Base-by-base conservation (phyloP, 2,797 vertebrate species). In the Sylvilagus floridanus region DNA sequence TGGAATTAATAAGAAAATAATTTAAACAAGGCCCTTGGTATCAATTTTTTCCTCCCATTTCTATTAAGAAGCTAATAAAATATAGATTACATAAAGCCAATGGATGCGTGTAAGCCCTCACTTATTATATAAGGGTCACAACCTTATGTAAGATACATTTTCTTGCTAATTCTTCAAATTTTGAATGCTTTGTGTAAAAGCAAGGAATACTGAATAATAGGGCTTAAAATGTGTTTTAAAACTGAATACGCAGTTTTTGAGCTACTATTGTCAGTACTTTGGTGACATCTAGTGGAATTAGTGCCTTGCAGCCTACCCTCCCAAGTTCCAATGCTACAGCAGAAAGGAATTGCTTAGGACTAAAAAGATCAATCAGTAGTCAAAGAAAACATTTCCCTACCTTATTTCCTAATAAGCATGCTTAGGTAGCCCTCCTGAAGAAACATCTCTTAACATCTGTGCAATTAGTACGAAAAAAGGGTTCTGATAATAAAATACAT, bases 281-380 rank as follows among this genome's bases (percentile, higher is more conserved):
- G 96, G 92, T 98, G 98, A 98, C 98, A 98, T 98, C 98, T 98
- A 98, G 98, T 97, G 98, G 98, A 96, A 76, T 75, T 12, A 79
- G 47, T 37, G 21, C 78, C 92, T 90, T 86, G 63, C 30, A 91
- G 75, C 71, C 86, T 84, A 57, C 3, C 35, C 5, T 69, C 73
- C 42, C 21, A 47, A 95, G 35, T 79, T 87, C 72, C 95, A 73
- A 84, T 60, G 50, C 72, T 82, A 47, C 22, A 93, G 79, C 85
- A 96, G 94, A 92, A 88, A 54, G 22, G 12, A 91, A 54, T 72
- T 54, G 57, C n/a, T 91, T 60, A 81, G 65, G 60, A 57, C 21
- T 57, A 88, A 60, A 35, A 91, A 63, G 30, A 37, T 68, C 30
- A 14, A 57, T 72, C 87, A 69, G 66, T 3, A 95, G 57, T 37